Evolutionary conservation across 2,797 vertebrate genomes (phyloP).

Genomic region (Podargus strigoides): DNA sequence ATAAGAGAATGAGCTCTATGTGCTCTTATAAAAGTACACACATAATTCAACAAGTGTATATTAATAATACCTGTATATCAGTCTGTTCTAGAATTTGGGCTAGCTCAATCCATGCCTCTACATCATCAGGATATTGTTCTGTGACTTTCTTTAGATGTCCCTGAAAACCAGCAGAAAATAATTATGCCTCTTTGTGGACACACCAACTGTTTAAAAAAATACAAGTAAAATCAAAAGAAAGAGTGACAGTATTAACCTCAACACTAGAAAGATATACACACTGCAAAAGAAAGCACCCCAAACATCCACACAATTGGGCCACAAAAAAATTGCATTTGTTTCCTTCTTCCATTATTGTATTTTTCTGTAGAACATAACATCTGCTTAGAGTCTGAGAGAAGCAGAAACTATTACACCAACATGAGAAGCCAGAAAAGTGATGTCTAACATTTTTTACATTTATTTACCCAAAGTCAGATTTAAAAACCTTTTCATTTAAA

Average conservation of each 20-base stretch:
- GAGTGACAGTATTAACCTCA: neutral
- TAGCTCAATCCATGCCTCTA: constrained; percentile 98
- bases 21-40: neutral
- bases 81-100: constrained; percentile 98
- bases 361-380: neutral
- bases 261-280: neutral
- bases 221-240: neutral
- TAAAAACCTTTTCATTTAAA: neutral
- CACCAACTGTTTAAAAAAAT: neutral
- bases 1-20: neutral
- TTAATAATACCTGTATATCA: constrained; percentile 87
- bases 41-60: neutral
- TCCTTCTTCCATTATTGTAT: neutral
- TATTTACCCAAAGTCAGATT: neutral
- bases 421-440: neutral
- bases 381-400: neutral
- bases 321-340: neutral
- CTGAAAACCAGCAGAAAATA: constrained; percentile 68
- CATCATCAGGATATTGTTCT: constrained; percentile 97
- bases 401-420: neutral
- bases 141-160: constrained; percentile 98
- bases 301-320: neutral
- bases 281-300: neutral
- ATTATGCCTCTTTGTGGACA: neutral
- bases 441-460: neutral